Evolutionary conservation across 64 coral and sea anemone species (phyloP).

Genomic region (Exaiptasia diaphana): DNA sequence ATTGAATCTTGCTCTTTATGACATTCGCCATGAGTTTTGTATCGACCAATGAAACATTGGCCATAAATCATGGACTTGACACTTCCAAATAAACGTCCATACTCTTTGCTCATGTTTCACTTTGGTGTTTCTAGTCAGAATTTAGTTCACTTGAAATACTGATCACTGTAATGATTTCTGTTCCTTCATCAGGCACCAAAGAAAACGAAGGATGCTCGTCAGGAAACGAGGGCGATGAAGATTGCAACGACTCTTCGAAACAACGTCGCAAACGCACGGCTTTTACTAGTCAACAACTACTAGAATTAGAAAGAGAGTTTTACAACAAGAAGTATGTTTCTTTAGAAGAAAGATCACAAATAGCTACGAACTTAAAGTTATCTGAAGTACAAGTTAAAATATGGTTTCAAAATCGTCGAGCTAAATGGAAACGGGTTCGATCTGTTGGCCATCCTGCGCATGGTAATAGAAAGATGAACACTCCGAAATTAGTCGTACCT

Average conservation of each 20-base stretch:
- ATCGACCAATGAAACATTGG: too few species aligned
- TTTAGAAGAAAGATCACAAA: background rate
- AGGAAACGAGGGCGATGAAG: conserved; percentile 33
- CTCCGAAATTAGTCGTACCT: conserved; percentile 93
- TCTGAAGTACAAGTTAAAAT: conserved; percentile 46
- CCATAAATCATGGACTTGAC: too few species aligned
- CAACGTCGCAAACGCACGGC: conserved; percentile 56
- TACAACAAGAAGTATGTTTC: conserved; percentile 14
- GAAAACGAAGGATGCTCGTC: background rate
- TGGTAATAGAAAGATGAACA: conserved; percentile 60
- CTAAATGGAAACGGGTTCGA: conserved; percentile 76
- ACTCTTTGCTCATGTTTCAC: too few species aligned
- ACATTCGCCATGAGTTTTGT: too few species aligned
- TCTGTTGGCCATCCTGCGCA: conserved; percentile 49
- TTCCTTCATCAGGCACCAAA: background rate
- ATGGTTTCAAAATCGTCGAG: conserved; percentile 46
- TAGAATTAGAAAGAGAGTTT: conserved; percentile 24
- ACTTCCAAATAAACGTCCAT: too few species aligned
- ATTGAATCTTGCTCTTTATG: too few species aligned
- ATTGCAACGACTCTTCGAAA: background rate
- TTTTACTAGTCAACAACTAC: conserved; percentile 82
- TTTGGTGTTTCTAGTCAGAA: too few species aligned
- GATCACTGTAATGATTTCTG: too few species aligned
- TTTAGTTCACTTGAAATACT: too few species aligned
- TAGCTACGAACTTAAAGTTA: conserved; percentile 26